Evolutionary conservation across 2,113 vertebrate species (phyloP), one percentile per base, ranked within the genome.

Genomic region (Coptodon bakossiorum): DNA sequence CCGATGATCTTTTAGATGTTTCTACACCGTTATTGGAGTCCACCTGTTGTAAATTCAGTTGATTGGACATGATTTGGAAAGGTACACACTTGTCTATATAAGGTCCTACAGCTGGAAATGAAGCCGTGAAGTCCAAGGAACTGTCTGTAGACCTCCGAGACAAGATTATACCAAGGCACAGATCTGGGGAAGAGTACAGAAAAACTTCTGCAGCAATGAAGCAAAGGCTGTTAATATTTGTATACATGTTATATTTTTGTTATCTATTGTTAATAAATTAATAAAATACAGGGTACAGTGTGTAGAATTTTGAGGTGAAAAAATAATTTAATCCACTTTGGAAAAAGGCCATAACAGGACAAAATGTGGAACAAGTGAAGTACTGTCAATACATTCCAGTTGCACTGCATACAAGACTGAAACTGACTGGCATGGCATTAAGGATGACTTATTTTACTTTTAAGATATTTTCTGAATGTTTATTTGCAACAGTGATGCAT

Each of bases 311-410:
- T 22, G 34, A 68, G 61, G 34, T 38, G 19, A 68, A 38, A 13
- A 68, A 68, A n/a, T 38, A 22, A 68, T 68, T 68, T 19, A 6
- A 38, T 38, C 19, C 61, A 68, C 61, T 38, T 68, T 68, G 34
- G 61, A 1, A 68, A 38, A 22, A 38, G 61, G 19, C 61, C 1
- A 0, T 38, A 66, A 66, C 34, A 38, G 34, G 61, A 68, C 34
- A 68, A 68, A 38, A 68, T 38, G 61, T 68, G 61, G 61, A 68
- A 38, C 61, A 68, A 68, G 61, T 38, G 61, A 68, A 68, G 19
- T 2, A 7, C 34, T 68, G 19, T 68, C 11, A 38, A 38, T 38
- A 68, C 19, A 66, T 66, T 66, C 61, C 34, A 13, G 19, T 66
- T 66, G 19, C 34, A 66, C 34, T 38, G 61, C 7, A 3, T 68